Base-by-base conservation (phyloP, 2,888 invertebrate species). In the Campoplex capitator region DNA sequence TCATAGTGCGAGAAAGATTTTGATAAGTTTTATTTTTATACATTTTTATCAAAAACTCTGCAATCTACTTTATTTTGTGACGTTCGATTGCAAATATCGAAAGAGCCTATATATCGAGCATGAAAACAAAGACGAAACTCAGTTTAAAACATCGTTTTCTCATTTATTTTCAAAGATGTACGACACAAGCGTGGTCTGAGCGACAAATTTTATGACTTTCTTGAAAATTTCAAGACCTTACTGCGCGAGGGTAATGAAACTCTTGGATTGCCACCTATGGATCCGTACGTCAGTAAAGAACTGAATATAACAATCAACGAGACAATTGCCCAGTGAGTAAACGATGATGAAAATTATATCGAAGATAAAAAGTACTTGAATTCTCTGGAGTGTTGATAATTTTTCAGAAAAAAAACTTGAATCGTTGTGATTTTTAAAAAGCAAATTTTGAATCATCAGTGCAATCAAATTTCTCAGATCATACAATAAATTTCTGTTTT, bases 191-290 rank as follows among this genome's bases (percentile, higher is more conserved):
- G 83, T 2, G 23, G 48, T 38, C 7, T 67, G 2, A 58, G 3
- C 48, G 74, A 83, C 18, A 82, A 76, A 32, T 74, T 89, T 16
- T 32, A 62, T 0, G 16, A 51, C 8, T 88, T 87, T 56, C 51
- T 88, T 16, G 81, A 88, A 6, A 88, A 83, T 7, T 73, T 91
- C 0, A 85, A 75, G 3, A 3, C 7, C 0, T n/a, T 85, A 0
- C 75, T 93, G 9, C 91, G 91, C 13, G 78, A 85, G 0, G 93
- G 93, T 62, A 83, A 91, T 28, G 11, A 38, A 0, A 71, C 75
- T 0, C n/a, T 89, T 0, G 90, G 90, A 18, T 65, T 94, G 38
- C 93, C 93, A 0, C 58, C 83, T 0, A 48, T 92, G 3, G 94
- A 94, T 62, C 93, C 93, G 4, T 87, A 88, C 18, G 0, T 6